Conservation (phyloP, 2,113 vertebrate genomes). For the Gobio gobio region DNA sequence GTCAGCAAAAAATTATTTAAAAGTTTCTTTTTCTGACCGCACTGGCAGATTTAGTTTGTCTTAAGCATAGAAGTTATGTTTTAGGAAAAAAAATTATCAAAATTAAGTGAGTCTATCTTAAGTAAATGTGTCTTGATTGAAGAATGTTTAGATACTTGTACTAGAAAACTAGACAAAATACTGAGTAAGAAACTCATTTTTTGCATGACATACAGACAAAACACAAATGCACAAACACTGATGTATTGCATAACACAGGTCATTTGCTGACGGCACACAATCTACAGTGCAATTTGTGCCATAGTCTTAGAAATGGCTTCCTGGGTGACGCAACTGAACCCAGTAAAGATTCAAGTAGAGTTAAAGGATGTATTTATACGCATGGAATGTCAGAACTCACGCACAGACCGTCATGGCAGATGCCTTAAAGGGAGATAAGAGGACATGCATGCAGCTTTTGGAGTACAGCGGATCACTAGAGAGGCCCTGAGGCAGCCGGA, state of each 20-base stretch:
- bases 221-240: slow-evolving; percentile 31
- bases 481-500: background rate
- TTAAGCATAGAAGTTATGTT: no score
- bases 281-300: slow-evolving; percentile 63
- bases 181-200: no score
- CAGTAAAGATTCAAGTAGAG: slow-evolving; percentile 49
- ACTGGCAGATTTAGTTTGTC: no score
- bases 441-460: slow-evolving; percentile 29
- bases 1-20: no score
- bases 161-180: no score
- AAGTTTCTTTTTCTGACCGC: no score
- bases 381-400: slow-evolving; percentile 61
- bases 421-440: slow-evolving; percentile 43
- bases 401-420: background rate
- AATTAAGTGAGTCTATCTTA: no score
- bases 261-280: slow-evolving; percentile 55
- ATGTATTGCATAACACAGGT: slow-evolving; percentile 69
- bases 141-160: no score
- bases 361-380: slow-evolving; percentile 28
- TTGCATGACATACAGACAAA: slow-evolving; percentile 5
- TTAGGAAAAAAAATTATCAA: no score
- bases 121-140: no score
- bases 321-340: slow-evolving; percentile 53
- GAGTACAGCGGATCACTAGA: slow-evolving; percentile 39
- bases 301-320: slow-evolving; percentile 70